phyloP scores from a whole-genome alignment of 2,888 invertebrate species.

The Pantelozetes paolii region DNA sequence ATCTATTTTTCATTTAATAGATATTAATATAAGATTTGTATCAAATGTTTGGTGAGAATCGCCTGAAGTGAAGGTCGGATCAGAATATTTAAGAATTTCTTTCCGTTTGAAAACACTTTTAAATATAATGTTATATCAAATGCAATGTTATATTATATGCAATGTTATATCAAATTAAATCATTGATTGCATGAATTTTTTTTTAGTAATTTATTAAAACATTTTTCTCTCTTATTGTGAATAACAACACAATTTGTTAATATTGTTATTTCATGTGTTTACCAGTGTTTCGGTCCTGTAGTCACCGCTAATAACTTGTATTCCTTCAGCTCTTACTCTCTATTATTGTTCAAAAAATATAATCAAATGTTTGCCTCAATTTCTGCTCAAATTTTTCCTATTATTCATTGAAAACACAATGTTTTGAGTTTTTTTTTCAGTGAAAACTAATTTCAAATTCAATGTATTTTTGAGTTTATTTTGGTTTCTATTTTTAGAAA shows the following conservation, averaged over 20 bases:
- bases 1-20: background rate
- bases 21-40: background rate
- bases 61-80: background rate
- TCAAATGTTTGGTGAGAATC: conserved; percentile 10
- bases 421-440: no score
- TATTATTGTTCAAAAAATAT: background rate
- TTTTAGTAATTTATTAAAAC: background rate
- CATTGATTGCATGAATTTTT: background rate
- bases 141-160: no score
- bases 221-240: background rate
- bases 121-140: no score
- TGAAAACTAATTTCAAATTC: no score
- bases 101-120: no score
- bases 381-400: no score
- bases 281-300: conserved; percentile 15
- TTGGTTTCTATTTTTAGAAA: no score
- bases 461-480: no score
- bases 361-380: no score
- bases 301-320: conserved; percentile 6
- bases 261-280: background rate
- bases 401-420: no score
- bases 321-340: background rate
- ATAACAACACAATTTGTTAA: no score
- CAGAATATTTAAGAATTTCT: background rate
- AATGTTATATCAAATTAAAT: no score